Evolutionary conservation across 2,113 vertebrate genomes (phyloP).

Genomic region (Lates calcarifer): DNA sequence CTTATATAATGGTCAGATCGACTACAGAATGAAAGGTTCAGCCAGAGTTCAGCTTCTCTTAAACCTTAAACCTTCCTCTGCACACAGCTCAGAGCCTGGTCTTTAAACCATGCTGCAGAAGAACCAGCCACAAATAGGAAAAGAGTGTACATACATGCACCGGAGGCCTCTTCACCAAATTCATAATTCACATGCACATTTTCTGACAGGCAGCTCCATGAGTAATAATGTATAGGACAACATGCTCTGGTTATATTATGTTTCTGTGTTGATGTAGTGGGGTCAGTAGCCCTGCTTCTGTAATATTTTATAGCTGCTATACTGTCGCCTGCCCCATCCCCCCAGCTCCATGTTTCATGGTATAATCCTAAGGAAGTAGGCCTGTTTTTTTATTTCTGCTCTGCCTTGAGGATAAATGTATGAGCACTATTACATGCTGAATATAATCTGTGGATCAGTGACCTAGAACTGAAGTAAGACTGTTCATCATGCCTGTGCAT

Average conservation of each 20-base stretch:
- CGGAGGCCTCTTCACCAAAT: slow-evolving; percentile 7
- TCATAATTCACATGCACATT: slow-evolving; percentile 39
- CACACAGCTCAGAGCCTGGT: background rate
- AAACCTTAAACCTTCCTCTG: background rate
- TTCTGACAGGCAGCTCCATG: slow-evolving; percentile 18
- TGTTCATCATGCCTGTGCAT: slow-evolving; percentile 1
- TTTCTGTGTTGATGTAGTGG: slow-evolving; percentile 30
- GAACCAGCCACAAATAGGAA: slow-evolving; percentile 33
- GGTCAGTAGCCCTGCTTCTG: slow-evolving; percentile 38
- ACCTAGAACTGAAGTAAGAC: slow-evolving; percentile 34
- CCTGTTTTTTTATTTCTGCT: slow-evolving; percentile 41
- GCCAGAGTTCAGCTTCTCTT: background rate
- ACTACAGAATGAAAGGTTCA: slow-evolving; percentile 1
- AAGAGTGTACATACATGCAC: background rate
- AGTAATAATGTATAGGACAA: slow-evolving; percentile 48
- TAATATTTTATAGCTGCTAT: slow-evolving; percentile 38
- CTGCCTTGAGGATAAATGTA: slow-evolving; percentile 49
- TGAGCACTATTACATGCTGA: slow-evolving; percentile 47
- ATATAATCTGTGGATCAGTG: slow-evolving; percentile 60
- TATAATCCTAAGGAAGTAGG: slow-evolving; percentile 53
- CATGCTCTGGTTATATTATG: slow-evolving; percentile 36
- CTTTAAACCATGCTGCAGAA: background rate
- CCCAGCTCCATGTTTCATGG: slow-evolving; percentile 52
- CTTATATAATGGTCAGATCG: background rate
- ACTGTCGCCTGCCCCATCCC: slow-evolving; percentile 14